Evolutionary conservation across 2,888 invertebrate species (phyloP), one percentile per base, ranked within the genome.

Genomic region (Dolichopus griseipennis): DNA sequence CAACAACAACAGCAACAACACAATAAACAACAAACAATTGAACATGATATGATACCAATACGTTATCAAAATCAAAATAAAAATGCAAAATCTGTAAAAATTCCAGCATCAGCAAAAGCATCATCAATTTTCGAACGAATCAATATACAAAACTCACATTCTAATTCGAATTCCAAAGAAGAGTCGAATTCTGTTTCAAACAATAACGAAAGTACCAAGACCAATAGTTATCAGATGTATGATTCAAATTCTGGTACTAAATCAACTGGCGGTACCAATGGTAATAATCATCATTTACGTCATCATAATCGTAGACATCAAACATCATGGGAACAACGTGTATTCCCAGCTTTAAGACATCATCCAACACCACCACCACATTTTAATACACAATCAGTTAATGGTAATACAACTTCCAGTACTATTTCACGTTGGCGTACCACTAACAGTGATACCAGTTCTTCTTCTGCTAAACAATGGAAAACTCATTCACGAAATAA

Each of bases 291-390:
- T 73, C 79, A 79, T 70, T 73, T 79, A 72, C 75, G 79, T 27
- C 52, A 52, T 52, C 79, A 79, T 71, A 76, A 78, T 69, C 78
- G 78, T 72, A 76, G 77, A 1, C 78, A 78, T 70, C 79, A 79
- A 72, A 73, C 73, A 64, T 74, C 75, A 71, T 76, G 77, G 77
- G 75, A 77, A 74, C 76, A 77, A 71, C 73, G 77, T 21, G 77
- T 77, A 0, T 75, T 76, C 69, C 77, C 78, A 65, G 72, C 75
- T 21, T 65, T 76, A 71, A 75, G 74, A 61, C 77, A 75, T 68
- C 74, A 75, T 69, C 75, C 52, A 52, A 52, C 52, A 52, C 18
- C 52, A 52, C 52, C 15, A 52, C 52, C 52, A 52, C 18, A 52
- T 52, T 52, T 52, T 6, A 52, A 18, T 52, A 6, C n/a, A 52